Percentiles rank a stretch among this genome's conserved stretches.
These are phyloP conservation scores for Neolamprologus ventralis DNA, from an alignment of 2,113 vertebrate species.

Conservation along the genomic window DNA sequence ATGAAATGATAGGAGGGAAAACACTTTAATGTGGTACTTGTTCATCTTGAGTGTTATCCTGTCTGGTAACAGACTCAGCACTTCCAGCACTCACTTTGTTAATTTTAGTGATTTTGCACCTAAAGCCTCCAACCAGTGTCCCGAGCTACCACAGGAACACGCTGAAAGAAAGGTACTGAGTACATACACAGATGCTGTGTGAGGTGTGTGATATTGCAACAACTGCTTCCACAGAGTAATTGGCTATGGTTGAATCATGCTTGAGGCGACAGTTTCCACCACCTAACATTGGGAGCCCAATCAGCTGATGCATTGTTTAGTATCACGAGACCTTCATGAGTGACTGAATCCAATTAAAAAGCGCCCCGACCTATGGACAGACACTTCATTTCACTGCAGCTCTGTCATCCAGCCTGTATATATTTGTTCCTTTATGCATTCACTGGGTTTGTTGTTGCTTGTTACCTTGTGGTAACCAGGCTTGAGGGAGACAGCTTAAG, in stretches of 20 bases:
- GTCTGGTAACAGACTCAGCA: neutral
- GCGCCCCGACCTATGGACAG: neutral
- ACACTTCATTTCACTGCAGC: neutral
- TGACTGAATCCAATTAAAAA: constrained; percentile 38
- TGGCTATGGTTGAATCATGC: constrained; percentile 24
- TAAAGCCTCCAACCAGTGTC: neutral
- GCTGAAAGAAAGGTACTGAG: neutral
- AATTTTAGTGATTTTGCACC: neutral
- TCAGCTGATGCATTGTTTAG: constrained; percentile 10
- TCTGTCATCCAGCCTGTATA: neutral
- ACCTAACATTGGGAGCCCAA: neutral
- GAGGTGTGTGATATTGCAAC: constrained; percentile 1
- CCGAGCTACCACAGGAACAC: neutral
- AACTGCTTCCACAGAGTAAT: constrained; percentile 5
- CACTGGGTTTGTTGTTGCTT: neutral
- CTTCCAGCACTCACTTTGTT: neutral
- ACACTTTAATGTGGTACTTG: neutral
- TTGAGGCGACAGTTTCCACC: neutral
- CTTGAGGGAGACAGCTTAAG: neutral
- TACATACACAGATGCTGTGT: neutral
- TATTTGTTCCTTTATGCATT: neutral
- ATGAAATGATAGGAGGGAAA: neutral
- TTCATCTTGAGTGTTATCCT: neutral
- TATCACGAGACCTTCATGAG: constrained; percentile 16
- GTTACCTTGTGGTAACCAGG: neutral